Base-by-base conservation (phyloP, 1,140 invertebrate genomes). In the Parapsyche elsis region DNA sequence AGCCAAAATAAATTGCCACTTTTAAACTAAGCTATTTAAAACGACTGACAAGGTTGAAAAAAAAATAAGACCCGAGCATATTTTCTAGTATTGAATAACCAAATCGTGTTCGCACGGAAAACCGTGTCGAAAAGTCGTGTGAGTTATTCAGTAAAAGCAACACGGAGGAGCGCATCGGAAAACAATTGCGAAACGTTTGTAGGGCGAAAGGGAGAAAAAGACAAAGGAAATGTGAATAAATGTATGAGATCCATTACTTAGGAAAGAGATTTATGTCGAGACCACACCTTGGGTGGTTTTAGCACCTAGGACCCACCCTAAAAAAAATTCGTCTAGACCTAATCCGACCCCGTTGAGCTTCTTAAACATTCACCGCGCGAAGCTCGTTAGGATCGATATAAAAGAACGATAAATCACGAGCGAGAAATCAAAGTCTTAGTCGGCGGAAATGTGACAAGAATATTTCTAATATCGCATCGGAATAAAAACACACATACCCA, bases 181-280 rank as follows among this genome's bases (percentile, higher is more conserved):
- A 61, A 61, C 57, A 21, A 61, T 61, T 1, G 57, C 57, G 57
- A n/a, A 14, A 53, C 49, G 12, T 53, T n/a, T 53, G 49, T 2
- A 53, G 49, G 12, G 16, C 16, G 30, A 38, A 38, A 38, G 7
- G 30, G 7, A 38, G 7, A 38, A 38, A 38, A 38, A 38, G 30
- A 38, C 30, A 38, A 38, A 38, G 30, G 30, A 38, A 38, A 38
- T 4, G 57, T 9, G 57, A 61, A 61, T 61, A 61, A 61, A 61
- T 61, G 57, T 61, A 61, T 61, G 57, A 61, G 57, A 61, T 19
- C 57, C 14, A n/a, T 21, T 61, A 61, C 16, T 53, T 10, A 16
- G 12, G 12, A 61, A 19, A 21, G 9, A 9, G 57, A 61, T 61
- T 61, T 2, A 61, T 19, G 57, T 21, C 57, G 16, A 21, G 7